Evolutionary conservation across 2,888 invertebrate genomes (phyloP).

Genomic region (Tetropium fuscum): DNA sequence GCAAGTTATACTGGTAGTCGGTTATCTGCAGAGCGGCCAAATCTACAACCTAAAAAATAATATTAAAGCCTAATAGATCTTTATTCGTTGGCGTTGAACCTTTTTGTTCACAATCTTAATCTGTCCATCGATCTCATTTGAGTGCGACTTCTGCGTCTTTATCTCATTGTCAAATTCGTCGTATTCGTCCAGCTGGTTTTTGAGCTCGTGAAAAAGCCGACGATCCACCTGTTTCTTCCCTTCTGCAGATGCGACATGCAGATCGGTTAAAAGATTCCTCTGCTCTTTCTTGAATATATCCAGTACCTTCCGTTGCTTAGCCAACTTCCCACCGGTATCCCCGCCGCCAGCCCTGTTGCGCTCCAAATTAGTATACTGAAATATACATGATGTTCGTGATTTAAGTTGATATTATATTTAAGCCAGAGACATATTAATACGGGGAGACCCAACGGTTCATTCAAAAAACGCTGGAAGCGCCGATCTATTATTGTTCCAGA

Average conservation of each 20-base stretch:
- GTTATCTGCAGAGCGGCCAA: slow-evolving; percentile 56
- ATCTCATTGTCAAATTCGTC: slow-evolving; percentile 65
- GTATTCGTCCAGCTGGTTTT: slow-evolving; percentile 69
- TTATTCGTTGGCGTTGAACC: slow-evolving; percentile 12
- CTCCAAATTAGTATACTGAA: slow-evolving; percentile 74
- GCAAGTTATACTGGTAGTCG: slow-evolving; percentile 66
- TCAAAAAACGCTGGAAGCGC: too few species aligned
- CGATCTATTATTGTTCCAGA: too few species aligned
- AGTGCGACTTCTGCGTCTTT: slow-evolving; percentile 60
- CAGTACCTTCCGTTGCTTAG: slow-evolving; percentile 74
- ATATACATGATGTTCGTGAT: neutral
- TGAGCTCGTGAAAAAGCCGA: slow-evolving; percentile 68
- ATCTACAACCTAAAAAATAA: slow-evolving; percentile 36
- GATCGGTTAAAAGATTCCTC: slow-evolving; percentile 73
- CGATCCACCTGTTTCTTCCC: slow-evolving; percentile 70
- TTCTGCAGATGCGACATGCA: slow-evolving; percentile 72
- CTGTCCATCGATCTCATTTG: slow-evolving; percentile 68
- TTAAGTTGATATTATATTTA: too few species aligned
- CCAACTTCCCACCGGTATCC: slow-evolving; percentile 69
- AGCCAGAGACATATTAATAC: too few species aligned
- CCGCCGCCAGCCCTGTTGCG: slow-evolving; percentile 78
- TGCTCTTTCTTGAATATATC: slow-evolving; percentile 73
- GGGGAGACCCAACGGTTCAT: too few species aligned
- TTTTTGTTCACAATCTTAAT: slow-evolving; percentile 58
- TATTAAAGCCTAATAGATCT: neutral